These are phyloP conservation scores for Myiotriccus ornatus DNA, from an alignment of 2,797 vertebrate species.

Conservation along the genomic window DNA sequence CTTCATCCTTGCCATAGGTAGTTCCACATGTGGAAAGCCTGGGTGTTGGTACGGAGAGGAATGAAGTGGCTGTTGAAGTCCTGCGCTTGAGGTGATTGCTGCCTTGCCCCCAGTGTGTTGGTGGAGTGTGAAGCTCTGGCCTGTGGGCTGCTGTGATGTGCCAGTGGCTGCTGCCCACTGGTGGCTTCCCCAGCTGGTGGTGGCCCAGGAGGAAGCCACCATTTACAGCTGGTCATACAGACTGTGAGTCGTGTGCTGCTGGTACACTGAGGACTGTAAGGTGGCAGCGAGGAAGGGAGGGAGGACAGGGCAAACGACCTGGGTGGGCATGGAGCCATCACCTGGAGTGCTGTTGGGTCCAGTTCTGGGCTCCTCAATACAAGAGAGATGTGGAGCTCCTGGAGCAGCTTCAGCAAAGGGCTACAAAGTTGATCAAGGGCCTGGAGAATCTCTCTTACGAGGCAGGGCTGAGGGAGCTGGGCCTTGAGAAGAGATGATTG, in stretches of 20 bases:
- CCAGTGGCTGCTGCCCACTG: neutral
- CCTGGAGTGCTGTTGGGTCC: no score
- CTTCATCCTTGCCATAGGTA: neutral
- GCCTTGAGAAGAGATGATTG: neutral
- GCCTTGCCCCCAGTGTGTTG: rapidly evolving
- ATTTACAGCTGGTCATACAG: no score
- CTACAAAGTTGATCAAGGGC: neutral
- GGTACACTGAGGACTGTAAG: neutral
- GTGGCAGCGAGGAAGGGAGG: neutral
- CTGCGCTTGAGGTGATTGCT: neutral
- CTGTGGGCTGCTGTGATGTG: neutral
- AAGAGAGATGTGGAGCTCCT: rapidly evolving
- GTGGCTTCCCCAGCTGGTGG: neutral
- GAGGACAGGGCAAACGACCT: neutral
- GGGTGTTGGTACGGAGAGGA: neutral
- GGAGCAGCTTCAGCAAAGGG: neutral
- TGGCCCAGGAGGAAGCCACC: neutral
- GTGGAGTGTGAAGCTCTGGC: neutral
- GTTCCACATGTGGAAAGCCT: neutral
- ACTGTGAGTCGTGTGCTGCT: neutral
- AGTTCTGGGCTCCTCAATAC: neutral
- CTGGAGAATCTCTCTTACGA: rapidly evolving
- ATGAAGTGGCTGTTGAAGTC: neutral
- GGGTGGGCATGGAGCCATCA: no score
- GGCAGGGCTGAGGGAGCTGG: neutral